A percentile compares a stretch with the other conserved stretches of the same genome.
phyloP scores from a whole-genome alignment of 2,797 vertebrate genomes.

The Poecile montanus region DNA sequence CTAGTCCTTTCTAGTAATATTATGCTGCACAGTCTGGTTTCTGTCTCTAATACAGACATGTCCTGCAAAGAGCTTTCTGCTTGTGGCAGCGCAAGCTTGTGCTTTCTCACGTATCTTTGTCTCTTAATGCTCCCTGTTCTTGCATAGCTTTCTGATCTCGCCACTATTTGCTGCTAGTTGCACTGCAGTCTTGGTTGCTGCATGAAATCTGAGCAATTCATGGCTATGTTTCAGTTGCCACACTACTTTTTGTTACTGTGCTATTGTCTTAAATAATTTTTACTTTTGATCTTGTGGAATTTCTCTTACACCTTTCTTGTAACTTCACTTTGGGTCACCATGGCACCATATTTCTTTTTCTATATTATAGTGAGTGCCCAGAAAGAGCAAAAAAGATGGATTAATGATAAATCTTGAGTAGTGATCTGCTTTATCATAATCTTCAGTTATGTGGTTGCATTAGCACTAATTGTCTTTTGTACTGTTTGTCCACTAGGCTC shows the following conservation, averaged over 20 bases:
- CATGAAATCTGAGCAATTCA: background rate
- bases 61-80: background rate
- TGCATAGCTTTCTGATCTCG: background rate
- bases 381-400: background rate
- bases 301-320: background rate
- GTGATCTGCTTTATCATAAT: background rate
- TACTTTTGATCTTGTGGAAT: background rate
- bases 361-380: background rate
- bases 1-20: conserved; percentile 47
- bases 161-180: background rate
- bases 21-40: conserved; percentile 32
- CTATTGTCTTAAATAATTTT: background rate
- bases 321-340: background rate
- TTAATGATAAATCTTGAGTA: background rate
- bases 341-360: background rate
- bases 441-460: background rate
- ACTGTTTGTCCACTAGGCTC: background rate
- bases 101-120: background rate
- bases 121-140: background rate
- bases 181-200: background rate
- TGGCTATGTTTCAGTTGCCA: background rate
- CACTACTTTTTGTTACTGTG: background rate
- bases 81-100: background rate
- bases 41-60: background rate
- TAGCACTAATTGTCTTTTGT: background rate